These are phyloP conservation scores for Tachina fera DNA, from an alignment of 2,888 invertebrate species.

Conservation along the genomic window DNA sequence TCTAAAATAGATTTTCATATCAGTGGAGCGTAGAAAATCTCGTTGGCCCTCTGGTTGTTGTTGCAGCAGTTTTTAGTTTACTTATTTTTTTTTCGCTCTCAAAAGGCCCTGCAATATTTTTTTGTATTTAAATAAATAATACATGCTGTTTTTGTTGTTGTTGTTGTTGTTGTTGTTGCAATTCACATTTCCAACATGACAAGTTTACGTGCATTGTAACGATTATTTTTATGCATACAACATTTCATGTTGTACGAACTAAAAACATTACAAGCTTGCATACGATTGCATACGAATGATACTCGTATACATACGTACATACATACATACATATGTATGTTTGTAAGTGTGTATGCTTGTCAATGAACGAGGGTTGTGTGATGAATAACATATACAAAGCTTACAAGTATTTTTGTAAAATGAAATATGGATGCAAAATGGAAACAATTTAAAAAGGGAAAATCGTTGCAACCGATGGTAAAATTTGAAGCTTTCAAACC, in stretches of 20 bases:
- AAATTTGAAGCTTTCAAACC: too few relatives aligned
- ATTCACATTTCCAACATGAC: slow-evolving; percentile 56
- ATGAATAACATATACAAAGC: too few relatives aligned
- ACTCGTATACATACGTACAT: not conserved
- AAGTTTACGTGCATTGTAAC: slow-evolving; percentile 66
- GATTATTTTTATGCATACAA: slow-evolving; percentile 54
- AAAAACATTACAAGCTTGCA: slow-evolving; percentile 4
- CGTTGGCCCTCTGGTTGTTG: slow-evolving; percentile 61
- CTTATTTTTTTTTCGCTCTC: not conserved
- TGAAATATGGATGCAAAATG: not conserved
- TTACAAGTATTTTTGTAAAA: not conserved
- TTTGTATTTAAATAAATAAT: slow-evolving; percentile 4
- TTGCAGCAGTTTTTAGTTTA: slow-evolving; percentile 20
- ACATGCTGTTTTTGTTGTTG: slow-evolving; percentile 22
- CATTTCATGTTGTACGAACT: slow-evolving; percentile 34
- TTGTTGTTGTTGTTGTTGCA: slow-evolving; percentile 37
- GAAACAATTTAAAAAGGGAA: not conserved
- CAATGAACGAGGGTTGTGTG: slow-evolving; percentile 26
- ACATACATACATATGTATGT: too few relatives aligned
- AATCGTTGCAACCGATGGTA: too few relatives aligned
- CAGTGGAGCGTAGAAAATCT: slow-evolving; percentile 69
- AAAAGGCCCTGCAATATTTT: slow-evolving; percentile 47
- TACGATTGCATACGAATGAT: not conserved
- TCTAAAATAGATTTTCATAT: slow-evolving; percentile 42
- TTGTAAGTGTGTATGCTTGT: not conserved